phyloP scores from a whole-genome alignment of 1,140 invertebrate genomes.

The Drosophila ohnishii region DNA sequence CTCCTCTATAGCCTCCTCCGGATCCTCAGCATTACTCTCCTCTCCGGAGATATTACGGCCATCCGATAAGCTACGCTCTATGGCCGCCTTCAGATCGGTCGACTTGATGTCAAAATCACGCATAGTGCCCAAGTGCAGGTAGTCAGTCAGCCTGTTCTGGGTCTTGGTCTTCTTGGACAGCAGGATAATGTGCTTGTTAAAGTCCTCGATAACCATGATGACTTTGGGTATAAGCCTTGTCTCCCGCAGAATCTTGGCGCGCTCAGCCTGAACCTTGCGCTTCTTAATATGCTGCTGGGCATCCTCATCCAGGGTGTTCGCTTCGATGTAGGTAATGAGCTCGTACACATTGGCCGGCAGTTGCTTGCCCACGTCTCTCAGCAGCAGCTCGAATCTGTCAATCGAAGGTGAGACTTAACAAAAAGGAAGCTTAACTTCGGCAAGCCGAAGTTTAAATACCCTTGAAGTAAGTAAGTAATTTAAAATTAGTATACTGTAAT shows the following conservation, averaged over 20 bases:
- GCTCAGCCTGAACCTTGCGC: slow-evolving; percentile 80
- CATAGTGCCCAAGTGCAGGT: slow-evolving; percentile 84
- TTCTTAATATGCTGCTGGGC: slow-evolving; percentile 51
- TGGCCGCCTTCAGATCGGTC: slow-evolving; percentile 83
- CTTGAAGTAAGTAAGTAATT: too few species aligned
- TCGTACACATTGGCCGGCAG: slow-evolving; percentile 85
- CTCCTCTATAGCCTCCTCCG: neutral
- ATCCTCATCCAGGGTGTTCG: slow-evolving; percentile 79
- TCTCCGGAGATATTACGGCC: slow-evolving; percentile 60
- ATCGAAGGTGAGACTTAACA: too few species aligned
- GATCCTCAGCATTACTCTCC: slow-evolving; percentile 41
- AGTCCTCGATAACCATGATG: slow-evolving; percentile 85
- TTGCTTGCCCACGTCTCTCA: slow-evolving; percentile 85
- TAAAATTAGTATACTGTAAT: too few species aligned
- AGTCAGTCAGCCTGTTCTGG: slow-evolving; percentile 84
- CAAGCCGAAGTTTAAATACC: too few species aligned
- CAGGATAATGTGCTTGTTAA: slow-evolving; percentile 85
- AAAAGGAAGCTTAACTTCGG: too few species aligned
- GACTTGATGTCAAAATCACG: slow-evolving; percentile 85
- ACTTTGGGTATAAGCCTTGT: slow-evolving; percentile 85
- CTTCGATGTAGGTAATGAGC: slow-evolving; percentile 85
- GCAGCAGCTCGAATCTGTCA: slow-evolving; percentile 85
- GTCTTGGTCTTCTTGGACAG: slow-evolving; percentile 86
- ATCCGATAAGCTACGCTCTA: slow-evolving; percentile 81
- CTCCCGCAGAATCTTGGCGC: slow-evolving; percentile 86